phyloP scores from a whole-genome alignment of 2,113 vertebrate genomes.

The Eptesicus fuscus region DNA sequence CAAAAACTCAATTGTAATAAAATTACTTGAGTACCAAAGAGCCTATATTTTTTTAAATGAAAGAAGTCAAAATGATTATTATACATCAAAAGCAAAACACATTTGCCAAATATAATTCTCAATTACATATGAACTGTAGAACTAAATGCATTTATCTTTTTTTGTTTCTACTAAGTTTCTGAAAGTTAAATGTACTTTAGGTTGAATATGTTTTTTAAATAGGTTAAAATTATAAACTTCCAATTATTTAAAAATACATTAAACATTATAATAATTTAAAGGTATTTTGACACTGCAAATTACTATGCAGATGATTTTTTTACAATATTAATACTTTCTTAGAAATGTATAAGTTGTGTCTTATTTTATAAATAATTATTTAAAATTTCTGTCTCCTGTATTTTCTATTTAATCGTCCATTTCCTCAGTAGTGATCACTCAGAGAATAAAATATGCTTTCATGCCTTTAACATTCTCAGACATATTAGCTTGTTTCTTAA shows the following conservation, averaged over 20 bases:
- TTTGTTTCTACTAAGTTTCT: neutral
- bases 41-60: neutral
- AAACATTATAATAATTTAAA: neutral
- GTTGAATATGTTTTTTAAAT: neutral
- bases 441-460: neutral
- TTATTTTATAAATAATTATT: conserved; percentile 12
- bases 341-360: neutral
- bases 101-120: neutral
- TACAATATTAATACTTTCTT: neutral
- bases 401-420: neutral
- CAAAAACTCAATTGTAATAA: neutral
- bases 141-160: neutral
- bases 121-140: neutral
- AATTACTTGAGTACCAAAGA: neutral
- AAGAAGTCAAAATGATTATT: neutral
- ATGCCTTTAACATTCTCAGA: neutral
- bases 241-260: neutral
- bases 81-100: neutral
- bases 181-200: neutral
- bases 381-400: neutral
- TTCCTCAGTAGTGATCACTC: neutral
- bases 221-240: neutral
- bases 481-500: neutral
- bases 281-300: neutral
- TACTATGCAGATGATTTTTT: neutral